These are phyloP conservation scores for Pristiophorus japonicus DNA, from an alignment of 2,113 vertebrate genomes.

Conservation along the genomic window DNA sequence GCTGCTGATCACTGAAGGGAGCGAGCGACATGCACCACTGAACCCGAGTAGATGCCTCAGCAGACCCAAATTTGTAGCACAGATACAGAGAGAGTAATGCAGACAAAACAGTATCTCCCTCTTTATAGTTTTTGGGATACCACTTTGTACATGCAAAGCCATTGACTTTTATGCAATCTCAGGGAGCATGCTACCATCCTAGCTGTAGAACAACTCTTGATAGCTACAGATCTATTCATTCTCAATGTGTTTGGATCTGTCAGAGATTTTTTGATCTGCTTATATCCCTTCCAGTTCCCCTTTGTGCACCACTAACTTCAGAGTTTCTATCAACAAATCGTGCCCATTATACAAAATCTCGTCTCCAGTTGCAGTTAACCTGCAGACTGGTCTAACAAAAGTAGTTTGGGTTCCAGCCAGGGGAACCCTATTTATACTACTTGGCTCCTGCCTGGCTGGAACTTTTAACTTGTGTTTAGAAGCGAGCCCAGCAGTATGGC, in stretches of 20 bases:
- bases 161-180: neutral
- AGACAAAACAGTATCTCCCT: too few species aligned
- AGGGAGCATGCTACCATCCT: neutral
- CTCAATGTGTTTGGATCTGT: neutral
- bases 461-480: slow-evolving; percentile 1
- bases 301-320: too few species aligned
- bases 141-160: neutral
- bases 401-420: neutral
- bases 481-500: neutral
- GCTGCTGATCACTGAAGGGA: neutral
- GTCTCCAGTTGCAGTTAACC: neutral
- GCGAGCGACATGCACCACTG: neutral
- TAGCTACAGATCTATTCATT: neutral
- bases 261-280: neutral
- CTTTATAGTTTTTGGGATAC: neutral
- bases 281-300: neutral
- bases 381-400: neutral
- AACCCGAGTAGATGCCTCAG: neutral
- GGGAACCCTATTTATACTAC: neutral
- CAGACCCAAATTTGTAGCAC: neutral
- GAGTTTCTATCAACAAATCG: neutral
- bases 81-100: neutral
- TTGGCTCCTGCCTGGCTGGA: neutral
- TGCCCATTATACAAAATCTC: neutral
- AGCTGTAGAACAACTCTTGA: neutral